These are phyloP conservation scores for Nipponia nippon DNA, from an alignment of 2,113 vertebrate species.

Conservation along the genomic window DNA sequence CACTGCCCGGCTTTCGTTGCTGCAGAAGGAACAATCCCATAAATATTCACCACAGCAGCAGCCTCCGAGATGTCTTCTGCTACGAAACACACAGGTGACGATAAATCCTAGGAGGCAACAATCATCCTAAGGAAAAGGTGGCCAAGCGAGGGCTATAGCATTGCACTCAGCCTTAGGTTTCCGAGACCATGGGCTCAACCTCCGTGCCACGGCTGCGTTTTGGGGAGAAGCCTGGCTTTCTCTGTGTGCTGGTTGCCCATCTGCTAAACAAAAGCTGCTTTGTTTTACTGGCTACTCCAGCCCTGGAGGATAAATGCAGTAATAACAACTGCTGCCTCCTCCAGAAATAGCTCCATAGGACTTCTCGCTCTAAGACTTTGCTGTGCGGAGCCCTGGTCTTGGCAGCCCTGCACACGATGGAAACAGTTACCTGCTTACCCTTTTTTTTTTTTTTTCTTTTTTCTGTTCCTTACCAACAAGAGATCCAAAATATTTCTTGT, in stretches of 20 bases:
- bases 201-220: neutral
- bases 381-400: neutral
- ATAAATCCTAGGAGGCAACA: neutral
- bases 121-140: neutral
- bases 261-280: neutral
- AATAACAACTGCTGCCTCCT: neutral
- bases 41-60: neutral
- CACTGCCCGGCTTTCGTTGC: neutral
- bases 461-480: neutral
- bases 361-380: fast-evolving
- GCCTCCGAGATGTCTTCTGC: neutral
- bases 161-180: neutral
- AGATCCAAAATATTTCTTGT: neutral
- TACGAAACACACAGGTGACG: neutral
- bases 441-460: neutral
- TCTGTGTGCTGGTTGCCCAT: neutral
- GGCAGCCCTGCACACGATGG: neutral
- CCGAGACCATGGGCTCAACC: neutral
- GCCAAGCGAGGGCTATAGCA: neutral
- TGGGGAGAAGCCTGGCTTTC: neutral
- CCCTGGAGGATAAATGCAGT: neutral
- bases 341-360: neutral
- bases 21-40: neutral
- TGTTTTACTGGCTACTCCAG: neutral
- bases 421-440: neutral